These are phyloP conservation scores for Bothrops alternatus DNA, from an alignment of 2,797 vertebrate species.

Conservation along the genomic window DNA sequence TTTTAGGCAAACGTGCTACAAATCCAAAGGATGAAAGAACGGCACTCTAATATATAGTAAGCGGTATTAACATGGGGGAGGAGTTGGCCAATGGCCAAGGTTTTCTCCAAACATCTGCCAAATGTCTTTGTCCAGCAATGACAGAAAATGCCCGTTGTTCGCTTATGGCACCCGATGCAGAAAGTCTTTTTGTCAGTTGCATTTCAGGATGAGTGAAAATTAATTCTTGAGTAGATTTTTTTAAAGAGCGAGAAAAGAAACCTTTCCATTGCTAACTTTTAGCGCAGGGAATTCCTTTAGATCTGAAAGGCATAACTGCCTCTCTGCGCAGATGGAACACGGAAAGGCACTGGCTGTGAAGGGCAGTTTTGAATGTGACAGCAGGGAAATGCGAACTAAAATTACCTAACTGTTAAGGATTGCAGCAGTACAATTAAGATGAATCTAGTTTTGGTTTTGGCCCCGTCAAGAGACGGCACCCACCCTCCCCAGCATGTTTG, in stretches of 20 bases:
- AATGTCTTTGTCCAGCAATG: not conserved
- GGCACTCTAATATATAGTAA: not conserved
- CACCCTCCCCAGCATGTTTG: not conserved
- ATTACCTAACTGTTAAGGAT: not conserved
- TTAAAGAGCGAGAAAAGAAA: not conserved
- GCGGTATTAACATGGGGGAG: not conserved
- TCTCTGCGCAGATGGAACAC: not conserved
- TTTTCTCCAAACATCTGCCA: not conserved
- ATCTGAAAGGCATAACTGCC: not conserved
- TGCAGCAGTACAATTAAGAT: not conserved
- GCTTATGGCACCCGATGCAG: not conserved
- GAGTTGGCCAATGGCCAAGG: not conserved
- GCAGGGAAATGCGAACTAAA: not conserved
- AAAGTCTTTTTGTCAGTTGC: not conserved
- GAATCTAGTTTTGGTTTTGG: not conserved
- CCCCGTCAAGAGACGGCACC: not conserved
- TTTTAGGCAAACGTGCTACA: not conserved
- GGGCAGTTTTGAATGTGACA: not conserved
- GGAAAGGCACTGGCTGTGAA: not conserved
- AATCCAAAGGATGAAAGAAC: not conserved
- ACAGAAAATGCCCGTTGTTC: not conserved
- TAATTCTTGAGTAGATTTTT: not conserved
- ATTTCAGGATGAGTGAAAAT: not conserved
- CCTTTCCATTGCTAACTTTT: not conserved
- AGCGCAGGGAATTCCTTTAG: not conserved